Evolutionary conservation across 2,888 invertebrate species (phyloP).

Genomic region (Eupithecia vulgata): DNA sequence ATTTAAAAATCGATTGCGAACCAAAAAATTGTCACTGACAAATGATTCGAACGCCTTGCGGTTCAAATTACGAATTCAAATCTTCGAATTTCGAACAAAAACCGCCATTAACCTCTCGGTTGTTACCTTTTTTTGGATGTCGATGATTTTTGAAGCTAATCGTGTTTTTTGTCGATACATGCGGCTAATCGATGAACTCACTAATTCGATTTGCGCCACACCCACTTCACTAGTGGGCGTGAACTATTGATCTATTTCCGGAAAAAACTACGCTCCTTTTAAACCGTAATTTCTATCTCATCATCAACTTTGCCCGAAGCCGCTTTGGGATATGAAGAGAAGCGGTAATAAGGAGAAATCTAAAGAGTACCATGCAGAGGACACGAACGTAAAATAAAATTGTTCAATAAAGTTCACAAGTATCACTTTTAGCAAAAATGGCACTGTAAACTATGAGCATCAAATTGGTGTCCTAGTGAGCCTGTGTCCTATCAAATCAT

Average conservation of each 20-base stretch:
- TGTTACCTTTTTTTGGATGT: slow-evolving; percentile 80
- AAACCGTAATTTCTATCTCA: background rate
- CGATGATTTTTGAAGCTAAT: slow-evolving; percentile 82
- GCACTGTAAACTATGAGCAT: background rate
- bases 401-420: background rate
- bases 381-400: background rate
- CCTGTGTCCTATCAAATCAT: background rate
- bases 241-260: slow-evolving; percentile 65
- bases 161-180: slow-evolving; percentile 80
- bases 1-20: slow-evolving; percentile 84
- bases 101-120: slow-evolving; percentile 79
- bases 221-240: slow-evolving; percentile 77
- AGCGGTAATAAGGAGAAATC: background rate
- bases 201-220: slow-evolving; percentile 82
- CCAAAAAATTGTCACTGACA: slow-evolving; percentile 84
- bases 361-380: background rate
- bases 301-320: background rate
- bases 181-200: slow-evolving; percentile 78
- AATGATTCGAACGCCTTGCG: slow-evolving; percentile 83
- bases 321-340: background rate
- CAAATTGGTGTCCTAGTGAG: background rate
- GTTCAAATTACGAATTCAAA: slow-evolving; percentile 84
- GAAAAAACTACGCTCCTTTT: slow-evolving; percentile 26
- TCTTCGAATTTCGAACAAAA: slow-evolving; percentile 82
- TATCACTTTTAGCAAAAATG: background rate